Conservation (phyloP, 2,888 invertebrate species). For the Pristionchus maxplancki region DNA sequence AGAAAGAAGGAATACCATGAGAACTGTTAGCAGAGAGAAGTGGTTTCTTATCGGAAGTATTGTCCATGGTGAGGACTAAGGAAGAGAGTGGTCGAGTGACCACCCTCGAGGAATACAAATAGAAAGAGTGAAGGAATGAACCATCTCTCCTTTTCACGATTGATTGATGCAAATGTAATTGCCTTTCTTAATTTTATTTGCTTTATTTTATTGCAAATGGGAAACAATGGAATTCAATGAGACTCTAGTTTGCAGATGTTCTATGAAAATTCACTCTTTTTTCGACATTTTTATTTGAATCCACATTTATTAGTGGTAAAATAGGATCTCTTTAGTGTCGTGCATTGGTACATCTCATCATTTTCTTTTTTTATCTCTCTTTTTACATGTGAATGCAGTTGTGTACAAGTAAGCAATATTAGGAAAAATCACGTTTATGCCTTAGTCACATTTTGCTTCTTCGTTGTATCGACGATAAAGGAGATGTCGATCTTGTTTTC, state of each 20-base stretch:
- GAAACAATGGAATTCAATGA: no score
- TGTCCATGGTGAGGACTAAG: conserved; percentile 7
- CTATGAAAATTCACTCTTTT: no score
- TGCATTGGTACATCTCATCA: no score
- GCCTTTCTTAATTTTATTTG: no score
- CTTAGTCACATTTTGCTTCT: not conserved
- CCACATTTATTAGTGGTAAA: no score
- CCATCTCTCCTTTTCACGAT: not conserved
- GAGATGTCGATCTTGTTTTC: not conserved
- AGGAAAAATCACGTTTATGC: not conserved
- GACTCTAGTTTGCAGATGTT: no score
- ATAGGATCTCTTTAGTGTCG: no score
- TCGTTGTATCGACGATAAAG: not conserved
- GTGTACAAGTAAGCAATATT: no score
- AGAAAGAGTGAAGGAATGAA: not conserved
- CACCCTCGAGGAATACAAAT: conserved; percentile 21
- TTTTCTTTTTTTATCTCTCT: no score
- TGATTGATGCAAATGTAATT: not conserved
- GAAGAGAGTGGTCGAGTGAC: conserved; percentile 34
- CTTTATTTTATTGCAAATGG: not conserved
- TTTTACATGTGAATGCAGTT: no score
- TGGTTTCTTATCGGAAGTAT: conserved; percentile 47
- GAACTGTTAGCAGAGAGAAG: conserved; percentile 43
- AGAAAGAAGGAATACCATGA: not conserved
- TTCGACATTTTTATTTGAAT: no score